Conservation (phyloP, 2,113 vertebrate species). For the Eulacestoma nigropectus region DNA sequence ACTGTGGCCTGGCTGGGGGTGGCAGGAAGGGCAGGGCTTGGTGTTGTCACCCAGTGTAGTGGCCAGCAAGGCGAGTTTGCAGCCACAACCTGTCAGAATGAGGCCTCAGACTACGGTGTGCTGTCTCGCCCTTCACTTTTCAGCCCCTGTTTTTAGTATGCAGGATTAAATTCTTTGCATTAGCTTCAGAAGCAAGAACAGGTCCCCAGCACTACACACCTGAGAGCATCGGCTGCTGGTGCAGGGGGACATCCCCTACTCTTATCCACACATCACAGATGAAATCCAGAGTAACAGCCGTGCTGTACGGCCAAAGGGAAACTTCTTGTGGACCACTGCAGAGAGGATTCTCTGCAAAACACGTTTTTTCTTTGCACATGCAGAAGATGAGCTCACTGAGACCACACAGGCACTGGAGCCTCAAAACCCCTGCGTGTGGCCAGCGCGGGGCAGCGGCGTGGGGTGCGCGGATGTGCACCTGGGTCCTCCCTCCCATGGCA, state of each 20-base stretch:
- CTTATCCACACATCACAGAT: background rate
- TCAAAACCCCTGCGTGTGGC: fast-evolving
- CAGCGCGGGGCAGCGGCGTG: fast-evolving
- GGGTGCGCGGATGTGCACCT: background rate
- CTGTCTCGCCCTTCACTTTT: background rate
- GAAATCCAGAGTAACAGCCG: background rate
- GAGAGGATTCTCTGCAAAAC: background rate
- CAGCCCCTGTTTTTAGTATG: background rate
- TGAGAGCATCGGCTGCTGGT: background rate
- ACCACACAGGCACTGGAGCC: background rate
- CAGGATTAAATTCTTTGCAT: background rate
- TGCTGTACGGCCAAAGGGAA: background rate
- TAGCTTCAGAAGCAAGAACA: background rate
- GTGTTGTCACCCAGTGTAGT: fast-evolving
- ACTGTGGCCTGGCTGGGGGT: fast-evolving
- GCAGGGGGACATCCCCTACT: background rate
- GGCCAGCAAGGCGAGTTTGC: background rate
- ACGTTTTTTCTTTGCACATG: fast-evolving
- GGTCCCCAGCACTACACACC: background rate
- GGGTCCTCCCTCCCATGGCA: background rate
- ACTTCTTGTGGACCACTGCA: background rate
- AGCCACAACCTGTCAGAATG: background rate
- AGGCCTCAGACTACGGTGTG: fast-evolving
- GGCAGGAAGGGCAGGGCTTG: background rate
- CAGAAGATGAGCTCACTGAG: background rate